phyloP scores from a whole-genome alignment of 2,113 vertebrate species.

The Cephalopholis sonnerati region DNA sequence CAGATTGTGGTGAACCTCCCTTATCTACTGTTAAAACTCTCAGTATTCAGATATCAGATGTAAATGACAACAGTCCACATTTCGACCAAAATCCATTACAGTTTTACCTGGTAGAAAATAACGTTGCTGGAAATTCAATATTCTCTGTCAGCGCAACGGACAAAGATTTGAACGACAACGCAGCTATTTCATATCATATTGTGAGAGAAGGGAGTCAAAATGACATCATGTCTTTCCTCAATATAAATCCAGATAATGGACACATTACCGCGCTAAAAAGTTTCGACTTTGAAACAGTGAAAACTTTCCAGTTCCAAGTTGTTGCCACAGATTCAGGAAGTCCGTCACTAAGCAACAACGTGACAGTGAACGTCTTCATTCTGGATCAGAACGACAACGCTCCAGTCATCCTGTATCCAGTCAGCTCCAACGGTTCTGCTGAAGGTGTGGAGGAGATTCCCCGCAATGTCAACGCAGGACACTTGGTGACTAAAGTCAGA shows the following conservation, averaged over 20 bases:
- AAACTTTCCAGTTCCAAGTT: constrained; percentile 59
- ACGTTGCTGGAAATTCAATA: constrained; percentile 59
- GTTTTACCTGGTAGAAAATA: constrained; percentile 76
- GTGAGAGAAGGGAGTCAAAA: constrained; percentile 26
- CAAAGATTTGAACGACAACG: constrained; percentile 71
- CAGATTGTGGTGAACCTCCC: constrained; percentile 72
- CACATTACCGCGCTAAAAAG: constrained; percentile 53
- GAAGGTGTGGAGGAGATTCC: too few species aligned
- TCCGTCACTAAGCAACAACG: too few species aligned
- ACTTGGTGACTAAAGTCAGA: too few species aligned
- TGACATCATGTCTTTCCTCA: constrained; percentile 51
- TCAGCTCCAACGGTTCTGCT: too few species aligned
- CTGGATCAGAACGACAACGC: too few species aligned
- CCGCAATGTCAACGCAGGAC: too few species aligned
- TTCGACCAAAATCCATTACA: constrained; percentile 61
- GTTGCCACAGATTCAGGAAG: too few species aligned
- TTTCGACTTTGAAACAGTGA: constrained; percentile 75
- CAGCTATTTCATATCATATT: constrained; percentile 64
- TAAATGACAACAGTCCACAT: constrained; percentile 80
- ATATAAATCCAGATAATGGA: constrained; percentile 72
- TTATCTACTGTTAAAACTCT: constrained; percentile 70
- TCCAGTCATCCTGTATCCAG: too few species aligned
- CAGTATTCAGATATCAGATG: constrained; percentile 70
- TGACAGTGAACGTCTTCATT: too few species aligned
- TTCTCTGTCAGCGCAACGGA: constrained; percentile 75